phyloP scores from a whole-genome alignment of 2,888 invertebrate genomes.

The Biston stratarius region DNA sequence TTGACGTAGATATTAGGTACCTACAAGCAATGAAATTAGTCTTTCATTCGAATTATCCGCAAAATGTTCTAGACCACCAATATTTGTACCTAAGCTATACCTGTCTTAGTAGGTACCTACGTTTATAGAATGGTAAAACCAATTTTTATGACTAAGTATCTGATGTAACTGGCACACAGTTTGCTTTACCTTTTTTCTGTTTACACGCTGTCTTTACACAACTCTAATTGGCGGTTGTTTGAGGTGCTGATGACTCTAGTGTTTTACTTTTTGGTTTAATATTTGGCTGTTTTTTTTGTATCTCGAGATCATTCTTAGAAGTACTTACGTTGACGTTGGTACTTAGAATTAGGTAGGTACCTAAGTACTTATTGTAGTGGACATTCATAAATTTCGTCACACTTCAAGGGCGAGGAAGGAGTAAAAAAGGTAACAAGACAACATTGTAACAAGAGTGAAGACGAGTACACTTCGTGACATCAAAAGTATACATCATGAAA shows the following conservation, averaged over 20 bases:
- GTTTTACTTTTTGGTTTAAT: slow-evolving; percentile 1
- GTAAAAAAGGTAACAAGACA: too few species aligned
- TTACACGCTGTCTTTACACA: slow-evolving; percentile 8
- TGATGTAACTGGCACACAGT: slow-evolving; percentile 7
- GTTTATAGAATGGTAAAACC: neutral
- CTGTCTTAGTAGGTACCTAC: neutral
- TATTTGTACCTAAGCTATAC: neutral
- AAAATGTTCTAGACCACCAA: slow-evolving; percentile 1
- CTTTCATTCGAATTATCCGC: neutral
- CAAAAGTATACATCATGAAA: too few species aligned
- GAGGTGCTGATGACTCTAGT: slow-evolving; percentile 5
- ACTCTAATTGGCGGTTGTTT: slow-evolving; percentile 18
- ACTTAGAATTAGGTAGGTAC: too few species aligned
- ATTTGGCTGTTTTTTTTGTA: neutral
- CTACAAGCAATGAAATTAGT: slow-evolving; percentile 12
- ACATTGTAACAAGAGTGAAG: too few species aligned
- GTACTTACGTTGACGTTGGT: too few species aligned
- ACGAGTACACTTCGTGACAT: too few species aligned
- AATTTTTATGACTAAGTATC: slow-evolving; percentile 3
- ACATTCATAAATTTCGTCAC: too few species aligned
- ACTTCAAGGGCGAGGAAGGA: too few species aligned
- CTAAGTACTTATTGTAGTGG: too few species aligned
- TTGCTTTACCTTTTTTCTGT: slow-evolving; percentile 6
- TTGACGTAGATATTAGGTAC: neutral
- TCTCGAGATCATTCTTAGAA: too few species aligned